Percentiles rank a stretch among this genome's conserved stretches.
Conservation (phyloP, 92 coral and sea anemone genomes). For the Bergia sp. region DNA sequence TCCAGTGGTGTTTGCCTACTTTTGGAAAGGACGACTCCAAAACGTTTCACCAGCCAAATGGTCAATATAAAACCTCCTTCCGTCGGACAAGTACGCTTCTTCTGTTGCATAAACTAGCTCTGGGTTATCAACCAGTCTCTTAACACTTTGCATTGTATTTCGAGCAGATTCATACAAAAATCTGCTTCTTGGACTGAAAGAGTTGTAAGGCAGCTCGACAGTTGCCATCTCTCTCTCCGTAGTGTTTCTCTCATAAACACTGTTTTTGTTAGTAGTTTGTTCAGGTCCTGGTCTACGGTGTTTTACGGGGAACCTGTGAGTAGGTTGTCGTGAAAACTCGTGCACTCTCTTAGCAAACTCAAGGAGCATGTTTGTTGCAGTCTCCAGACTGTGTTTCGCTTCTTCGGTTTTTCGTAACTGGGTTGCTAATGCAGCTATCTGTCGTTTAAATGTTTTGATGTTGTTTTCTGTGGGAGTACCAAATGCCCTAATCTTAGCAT, state of each 20-base stretch:
- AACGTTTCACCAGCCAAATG: neutral
- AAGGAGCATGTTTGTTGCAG: neutral
- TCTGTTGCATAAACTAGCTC: neutral
- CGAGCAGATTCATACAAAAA: neutral
- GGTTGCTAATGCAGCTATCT: neutral
- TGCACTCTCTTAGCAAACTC: slow-evolving; percentile 18
- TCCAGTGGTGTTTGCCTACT: neutral
- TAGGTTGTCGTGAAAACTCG: neutral
- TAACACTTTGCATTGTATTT: neutral
- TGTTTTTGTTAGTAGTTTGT: neutral
- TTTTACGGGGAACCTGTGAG: neutral
- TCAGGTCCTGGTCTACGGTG: neutral
- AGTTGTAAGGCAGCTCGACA: neutral
- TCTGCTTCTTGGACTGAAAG: neutral
- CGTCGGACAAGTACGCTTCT: neutral
- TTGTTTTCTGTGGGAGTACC: neutral
- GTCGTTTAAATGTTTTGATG: neutral
- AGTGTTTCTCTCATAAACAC: neutral
- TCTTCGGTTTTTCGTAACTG: neutral
- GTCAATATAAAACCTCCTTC: neutral
- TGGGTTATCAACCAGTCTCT: neutral
- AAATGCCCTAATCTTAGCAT: neutral
- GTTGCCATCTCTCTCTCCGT: neutral
- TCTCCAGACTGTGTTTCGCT: neutral
- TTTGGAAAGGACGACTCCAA: neutral